Evolutionary conservation across 1,140 invertebrate genomes (phyloP).

Genomic region (Drosophila ercepeae): DNA sequence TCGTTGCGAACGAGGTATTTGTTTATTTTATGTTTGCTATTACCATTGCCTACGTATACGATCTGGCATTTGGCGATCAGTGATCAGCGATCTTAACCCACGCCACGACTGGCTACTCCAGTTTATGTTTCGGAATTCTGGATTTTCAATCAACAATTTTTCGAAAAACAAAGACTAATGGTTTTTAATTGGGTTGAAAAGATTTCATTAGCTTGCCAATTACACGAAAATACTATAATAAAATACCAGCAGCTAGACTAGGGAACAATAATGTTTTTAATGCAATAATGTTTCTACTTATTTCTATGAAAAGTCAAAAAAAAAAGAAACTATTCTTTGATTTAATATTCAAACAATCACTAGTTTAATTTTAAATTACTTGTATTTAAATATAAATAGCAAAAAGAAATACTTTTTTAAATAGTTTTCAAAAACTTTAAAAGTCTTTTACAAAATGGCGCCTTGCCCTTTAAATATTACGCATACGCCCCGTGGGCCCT

Average conservation of each 20-base stretch:
- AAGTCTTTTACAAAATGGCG: background rate
- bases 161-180: background rate
- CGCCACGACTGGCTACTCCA: background rate
- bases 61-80: conserved; percentile 62
- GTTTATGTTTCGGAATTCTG: background rate
- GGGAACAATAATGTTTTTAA: too few species aligned
- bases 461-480: background rate
- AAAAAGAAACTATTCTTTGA: too few species aligned
- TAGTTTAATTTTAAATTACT: too few species aligned
- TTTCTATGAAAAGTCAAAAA: background rate
- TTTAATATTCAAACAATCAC: too few species aligned
- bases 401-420: too few species aligned
- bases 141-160: background rate
- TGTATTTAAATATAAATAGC: too few species aligned
- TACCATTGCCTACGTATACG: conserved; percentile 47
- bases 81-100: conserved; percentile 32
- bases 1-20: conserved; percentile 62
- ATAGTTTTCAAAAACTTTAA: too few species aligned
- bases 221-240: too few species aligned
- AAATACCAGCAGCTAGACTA: too few species aligned
- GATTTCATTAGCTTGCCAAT: too few species aligned
- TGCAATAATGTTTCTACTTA: too few species aligned
- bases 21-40: conserved; percentile 75
- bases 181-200: background rate
- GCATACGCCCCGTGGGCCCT: conserved; percentile 1